These are phyloP conservation scores for Caerostris extrusa DNA, from an alignment of 1,140 invertebrate species.

Conservation along the genomic window DNA sequence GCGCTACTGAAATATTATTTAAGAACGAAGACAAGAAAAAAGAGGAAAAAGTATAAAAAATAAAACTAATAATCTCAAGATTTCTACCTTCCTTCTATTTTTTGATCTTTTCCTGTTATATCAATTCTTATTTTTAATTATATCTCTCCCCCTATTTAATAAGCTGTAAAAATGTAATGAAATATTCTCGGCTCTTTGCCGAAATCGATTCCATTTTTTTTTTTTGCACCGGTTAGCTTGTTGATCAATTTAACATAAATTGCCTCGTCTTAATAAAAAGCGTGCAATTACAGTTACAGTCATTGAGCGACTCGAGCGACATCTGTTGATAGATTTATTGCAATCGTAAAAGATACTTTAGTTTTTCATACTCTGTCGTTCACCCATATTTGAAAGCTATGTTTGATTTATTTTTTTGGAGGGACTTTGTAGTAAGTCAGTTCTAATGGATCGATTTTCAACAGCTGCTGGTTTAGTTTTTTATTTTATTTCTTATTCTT, in stretches of 20 bases:
- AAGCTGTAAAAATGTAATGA: slow-evolving; percentile 49
- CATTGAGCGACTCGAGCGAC: slow-evolving; percentile 45
- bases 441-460: slow-evolving; percentile 52
- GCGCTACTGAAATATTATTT: slow-evolving; percentile 38
- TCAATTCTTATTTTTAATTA: slow-evolving; percentile 44
- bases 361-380: slow-evolving; percentile 47
- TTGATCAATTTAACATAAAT: slow-evolving; percentile 63
- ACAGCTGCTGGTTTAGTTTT: slow-evolving; percentile 42
- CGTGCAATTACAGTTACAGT: slow-evolving; percentile 30
- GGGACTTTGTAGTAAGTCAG: neutral
- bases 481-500: neutral
- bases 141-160: neutral
- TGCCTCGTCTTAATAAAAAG: slow-evolving; percentile 41
- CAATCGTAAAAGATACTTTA: slow-evolving; percentile 58
- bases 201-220: slow-evolving; percentile 42
- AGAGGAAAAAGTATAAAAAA: slow-evolving; percentile 14
- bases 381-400: slow-evolving; percentile 38
- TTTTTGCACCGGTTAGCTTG: slow-evolving; percentile 21
- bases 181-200: slow-evolving; percentile 1
- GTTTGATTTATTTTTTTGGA: slow-evolving; percentile 27
- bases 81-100: neutral
- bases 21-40: neutral
- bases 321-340: slow-evolving; percentile 60
- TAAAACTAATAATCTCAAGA: slow-evolving; percentile 53
- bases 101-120: slow-evolving; percentile 8